Base-by-base conservation (phyloP, 2,797 vertebrate genomes). In the Sebastes hopkinsi region DNA sequence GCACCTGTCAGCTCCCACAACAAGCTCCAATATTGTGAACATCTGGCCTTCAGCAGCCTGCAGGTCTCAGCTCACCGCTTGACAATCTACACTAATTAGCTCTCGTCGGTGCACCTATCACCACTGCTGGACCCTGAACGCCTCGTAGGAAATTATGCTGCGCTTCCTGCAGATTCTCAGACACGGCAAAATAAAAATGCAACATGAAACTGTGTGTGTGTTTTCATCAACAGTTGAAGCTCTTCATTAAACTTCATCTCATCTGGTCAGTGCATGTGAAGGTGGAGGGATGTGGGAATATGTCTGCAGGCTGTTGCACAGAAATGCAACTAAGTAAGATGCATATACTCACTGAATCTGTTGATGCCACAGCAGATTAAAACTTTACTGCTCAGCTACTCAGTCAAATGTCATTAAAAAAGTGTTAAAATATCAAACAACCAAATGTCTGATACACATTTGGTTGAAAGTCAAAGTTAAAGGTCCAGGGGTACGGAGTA, bases 41-140 rank as follows among this genome's bases (percentile, higher is more conserved):
- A 89, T 86, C 87, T 86, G 87, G 77, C 38, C 65, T 4, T 22
- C 68, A 52, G 60, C 76, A 12, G 72, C 73, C 83, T 4, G 71
- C 81, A 74, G 84, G 42, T 14, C 67, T 11, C 54, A 13, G 22
- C 5, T 6, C 72, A 25, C 59, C 3, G 46, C 46, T 46, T 46
- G 42, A 16, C 42, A 46, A 18, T 46, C 42, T 46, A 46, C 42
- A 46, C 42, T 80, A 60, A 59, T 86, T 71, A 82, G 60, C 68
- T 58, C 10, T 18, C 36, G 23, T 54, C 9, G 9, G 20, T 8
- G 60, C 62, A 11, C 69, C 61, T 3, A 25, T 54, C 67, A 32
- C 64, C 65, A 32, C 75, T 3, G 75, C n/a, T 56, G 62, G 65
- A 76, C 74, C 80, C 79, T 72, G 74, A 87, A 79, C 18, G 50